phyloP scores from a whole-genome alignment of 2,797 vertebrate genomes.

The Gallirallus australis region DNA sequence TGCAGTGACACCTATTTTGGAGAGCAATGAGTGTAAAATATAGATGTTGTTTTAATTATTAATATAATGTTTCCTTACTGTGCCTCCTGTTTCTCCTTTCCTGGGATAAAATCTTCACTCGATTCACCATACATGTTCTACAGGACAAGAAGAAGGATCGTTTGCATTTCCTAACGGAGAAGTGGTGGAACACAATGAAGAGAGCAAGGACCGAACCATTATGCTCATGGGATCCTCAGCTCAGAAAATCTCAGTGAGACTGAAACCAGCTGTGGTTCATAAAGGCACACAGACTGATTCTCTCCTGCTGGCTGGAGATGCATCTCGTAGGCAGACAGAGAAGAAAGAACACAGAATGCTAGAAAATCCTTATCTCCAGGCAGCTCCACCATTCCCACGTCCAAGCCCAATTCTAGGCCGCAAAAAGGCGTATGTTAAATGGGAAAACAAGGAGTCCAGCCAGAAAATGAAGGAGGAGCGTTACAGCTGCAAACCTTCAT shows the following conservation, averaged over 20 bases:
- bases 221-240: constrained; percentile 83
- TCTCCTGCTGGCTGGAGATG: neutral
- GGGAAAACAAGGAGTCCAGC: constrained; percentile 91
- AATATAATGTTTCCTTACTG: neutral
- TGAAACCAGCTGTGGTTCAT: constrained; percentile 82
- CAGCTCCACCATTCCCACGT: constrained; percentile 74
- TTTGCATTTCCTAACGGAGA: constrained; percentile 86
- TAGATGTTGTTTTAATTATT: neutral
- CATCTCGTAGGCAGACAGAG: neutral
- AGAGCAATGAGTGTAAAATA: neutral
- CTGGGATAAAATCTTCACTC: neutral
- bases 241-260: constrained; percentile 81
- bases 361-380: constrained; percentile 74
- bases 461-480: constrained; percentile 83
- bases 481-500: constrained; percentile 78
- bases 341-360: constrained; percentile 62
- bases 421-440: constrained; percentile 90
- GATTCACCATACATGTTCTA: neutral
- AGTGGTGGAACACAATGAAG: constrained; percentile 76
- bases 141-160: constrained; percentile 86
- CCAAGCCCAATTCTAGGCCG: constrained; percentile 89
- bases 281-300: constrained; percentile 91
- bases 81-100: neutral
- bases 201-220: constrained; percentile 85
- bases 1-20: neutral